Evolutionary conservation across 2,888 invertebrate species (phyloP).

Genomic region (Idaea aversata): DNA sequence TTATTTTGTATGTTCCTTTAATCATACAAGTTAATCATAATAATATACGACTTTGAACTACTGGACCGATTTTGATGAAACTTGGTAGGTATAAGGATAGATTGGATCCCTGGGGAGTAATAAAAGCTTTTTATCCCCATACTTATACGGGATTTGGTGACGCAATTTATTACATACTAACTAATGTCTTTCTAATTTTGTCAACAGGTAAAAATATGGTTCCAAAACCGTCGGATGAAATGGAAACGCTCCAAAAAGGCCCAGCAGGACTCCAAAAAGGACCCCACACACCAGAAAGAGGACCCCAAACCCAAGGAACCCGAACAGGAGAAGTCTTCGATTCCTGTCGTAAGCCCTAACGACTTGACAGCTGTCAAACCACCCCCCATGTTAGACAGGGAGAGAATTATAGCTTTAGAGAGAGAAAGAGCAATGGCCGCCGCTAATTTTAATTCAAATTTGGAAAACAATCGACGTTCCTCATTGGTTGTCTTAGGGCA

Average conservation of each 20-base stretch:
- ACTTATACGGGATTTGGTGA: too few species aligned
- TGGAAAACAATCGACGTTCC: constrained; percentile 72
- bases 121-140: too few species aligned
- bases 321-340: constrained; percentile 54
- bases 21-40: too few species aligned
- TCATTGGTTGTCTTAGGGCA: constrained; percentile 69
- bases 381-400: constrained; percentile 67
- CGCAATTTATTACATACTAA: constrained; percentile 3
- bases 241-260: constrained; percentile 99
- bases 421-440: constrained; percentile 74
- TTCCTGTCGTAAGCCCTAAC: constrained; percentile 43
- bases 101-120: too few species aligned
- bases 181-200: constrained; percentile 32
- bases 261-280: constrained; percentile 90
- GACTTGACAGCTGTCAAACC: constrained; percentile 76
- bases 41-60: too few species aligned
- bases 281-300: constrained; percentile 53
- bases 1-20: too few species aligned
- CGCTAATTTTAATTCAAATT: constrained; percentile 75
- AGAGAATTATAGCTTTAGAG: constrained; percentile 72
- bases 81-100: too few species aligned
- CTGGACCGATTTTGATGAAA: too few species aligned
- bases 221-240: constrained; percentile 99
- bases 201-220: constrained; percentile 97
- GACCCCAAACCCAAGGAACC: constrained; percentile 59